Base-by-base conservation (phyloP, 2,888 invertebrate species). In the Drosophila incognita region DNA sequence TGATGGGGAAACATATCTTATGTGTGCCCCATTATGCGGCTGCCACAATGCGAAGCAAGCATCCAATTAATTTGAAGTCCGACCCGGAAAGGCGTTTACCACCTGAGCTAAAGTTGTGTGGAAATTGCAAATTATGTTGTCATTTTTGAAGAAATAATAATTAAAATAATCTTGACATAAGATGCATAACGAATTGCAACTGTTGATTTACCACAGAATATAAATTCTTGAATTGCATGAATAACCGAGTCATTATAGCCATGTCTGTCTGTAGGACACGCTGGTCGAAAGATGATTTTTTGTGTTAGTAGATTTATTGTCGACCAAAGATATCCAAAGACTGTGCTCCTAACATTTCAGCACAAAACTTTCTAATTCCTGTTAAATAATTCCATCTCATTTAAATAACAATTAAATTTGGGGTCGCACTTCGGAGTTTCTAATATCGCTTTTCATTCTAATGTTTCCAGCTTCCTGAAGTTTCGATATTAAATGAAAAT, bases 1-100 rank as follows among this genome's bases (percentile, higher is more conserved):
- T 83, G 87, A 83, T 83, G 87, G 70, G 61, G 60, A 68, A 69
- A 80, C 84, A 82, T 84, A 78, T 87, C 73, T 78, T 78, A 70
- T 69, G 58, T 64, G 68, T 64, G 69, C 33, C 58, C 54, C 54
- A 51, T 42, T 62, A 31, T 63, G 66, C 27, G 51, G 48, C 40
- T 61, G 42, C 69, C 61, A 60, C 58, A 59, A 52, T 56, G 53
- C 54, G 58, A 38, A 33, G 38, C 63, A 72, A 21, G 46, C 38
- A 51, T 48, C 54, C 53, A 62, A 64, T 58, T 49, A 73, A 35
- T 49, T 52, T 56, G 5, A 59, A 60, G 52, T 59, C 35, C 24
- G 36, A 10, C 36, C 36, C 35, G 36, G 42, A 56, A 51, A 21
- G 8, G 27, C 13, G 35, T 21, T 52, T n/a, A 35, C 15, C 35